These are phyloP conservation scores for Desoria tigrina DNA, from an alignment of 2,888 invertebrate species.

Conservation along the genomic window DNA sequence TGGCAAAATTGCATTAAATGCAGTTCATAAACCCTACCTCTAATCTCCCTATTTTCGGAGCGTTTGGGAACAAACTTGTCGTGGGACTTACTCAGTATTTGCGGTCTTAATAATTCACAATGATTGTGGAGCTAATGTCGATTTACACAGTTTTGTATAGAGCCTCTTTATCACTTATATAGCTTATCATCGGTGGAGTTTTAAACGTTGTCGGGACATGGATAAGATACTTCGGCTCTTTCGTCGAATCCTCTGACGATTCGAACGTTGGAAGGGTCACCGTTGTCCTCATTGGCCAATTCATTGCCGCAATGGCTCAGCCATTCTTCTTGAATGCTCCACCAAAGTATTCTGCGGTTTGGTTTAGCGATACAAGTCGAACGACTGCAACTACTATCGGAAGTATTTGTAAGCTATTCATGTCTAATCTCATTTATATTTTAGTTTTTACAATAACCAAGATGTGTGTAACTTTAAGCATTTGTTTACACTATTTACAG, in stretches of 20 bases:
- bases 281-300: conserved; percentile 31
- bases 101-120: too few species aligned
- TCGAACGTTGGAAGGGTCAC: conserved; percentile 13
- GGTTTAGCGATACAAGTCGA: conserved; percentile 36
- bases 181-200: conserved; percentile 31
- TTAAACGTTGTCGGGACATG: conserved; percentile 30
- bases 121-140: too few species aligned
- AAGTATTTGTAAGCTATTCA: conserved; percentile 27
- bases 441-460: too few species aligned
- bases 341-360: conserved; percentile 39
- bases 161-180: too few species aligned
- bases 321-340: conserved; percentile 39
- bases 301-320: conserved; percentile 34
- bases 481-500: conserved; percentile 15
- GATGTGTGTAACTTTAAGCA: too few species aligned
- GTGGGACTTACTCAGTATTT: too few species aligned
- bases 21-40: too few species aligned
- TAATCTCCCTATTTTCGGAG: too few species aligned
- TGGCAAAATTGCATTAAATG: too few species aligned
- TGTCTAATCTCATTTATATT: neutral
- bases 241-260: conserved; percentile 29
- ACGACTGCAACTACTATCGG: conserved; percentile 36
- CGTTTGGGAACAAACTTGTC: too few species aligned
- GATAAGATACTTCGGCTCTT: conserved; percentile 29
- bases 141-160: too few species aligned